phyloP scores from a whole-genome alignment of 1,140 invertebrate genomes.

The Venustaconcha ellipsiformis region DNA sequence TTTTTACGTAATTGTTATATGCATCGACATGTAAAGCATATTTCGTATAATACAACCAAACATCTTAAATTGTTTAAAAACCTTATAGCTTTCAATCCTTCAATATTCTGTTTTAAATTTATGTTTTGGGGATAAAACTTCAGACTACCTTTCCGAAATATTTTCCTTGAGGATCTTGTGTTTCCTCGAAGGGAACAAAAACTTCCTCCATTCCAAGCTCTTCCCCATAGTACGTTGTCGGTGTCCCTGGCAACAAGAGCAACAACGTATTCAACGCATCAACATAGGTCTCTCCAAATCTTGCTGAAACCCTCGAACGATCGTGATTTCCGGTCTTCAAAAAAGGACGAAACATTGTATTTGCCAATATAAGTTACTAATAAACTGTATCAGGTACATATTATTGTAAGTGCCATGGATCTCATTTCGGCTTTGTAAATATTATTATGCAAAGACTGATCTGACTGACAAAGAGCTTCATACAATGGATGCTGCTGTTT shows the following conservation, averaged over 20 bases:
- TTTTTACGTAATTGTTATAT: background rate
- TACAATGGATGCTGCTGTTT: too few species aligned
- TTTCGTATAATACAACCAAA: background rate
- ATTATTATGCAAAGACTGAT: too few species aligned
- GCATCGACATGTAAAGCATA: background rate
- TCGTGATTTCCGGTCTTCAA: conserved; percentile 57
- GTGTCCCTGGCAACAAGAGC: conserved; percentile 51
- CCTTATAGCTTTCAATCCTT: too few species aligned
- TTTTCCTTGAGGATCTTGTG: conserved; percentile 37
- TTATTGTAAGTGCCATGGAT: too few species aligned
- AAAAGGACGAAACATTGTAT: background rate
- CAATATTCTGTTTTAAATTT: too few species aligned
- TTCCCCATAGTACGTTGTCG: conserved; percentile 61
- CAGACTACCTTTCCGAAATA: conserved; percentile 31
- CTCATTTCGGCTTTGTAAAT: too few species aligned
- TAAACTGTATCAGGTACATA: too few species aligned
- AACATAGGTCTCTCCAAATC: conserved; percentile 35
- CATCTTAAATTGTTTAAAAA: background rate
- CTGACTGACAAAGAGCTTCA: too few species aligned
- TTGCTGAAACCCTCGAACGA: conserved; percentile 34
- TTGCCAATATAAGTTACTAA: too few species aligned
- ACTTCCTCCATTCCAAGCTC: conserved; percentile 58
- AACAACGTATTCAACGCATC: conserved; percentile 50
- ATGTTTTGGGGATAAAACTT: too few species aligned
- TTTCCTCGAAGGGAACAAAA: conserved; percentile 34